Evolutionary conservation across 2,888 invertebrate genomes (phyloP), one percentile per base, ranked within the genome.

Genomic region (Melipona bicolor): DNA sequence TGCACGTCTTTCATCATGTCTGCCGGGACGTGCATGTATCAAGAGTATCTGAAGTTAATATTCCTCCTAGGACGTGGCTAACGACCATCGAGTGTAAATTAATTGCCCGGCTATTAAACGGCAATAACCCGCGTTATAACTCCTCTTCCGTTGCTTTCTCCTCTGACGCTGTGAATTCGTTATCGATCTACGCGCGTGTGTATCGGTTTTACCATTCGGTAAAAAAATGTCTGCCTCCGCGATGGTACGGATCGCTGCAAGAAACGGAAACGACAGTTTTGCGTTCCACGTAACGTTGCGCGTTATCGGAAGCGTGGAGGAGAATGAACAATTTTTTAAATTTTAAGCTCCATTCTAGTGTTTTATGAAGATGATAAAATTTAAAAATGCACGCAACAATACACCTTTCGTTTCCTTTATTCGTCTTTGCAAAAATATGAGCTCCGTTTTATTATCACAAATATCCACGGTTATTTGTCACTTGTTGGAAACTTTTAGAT

Each of bases 1-100:
- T 90, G 90, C 88, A 68, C 86, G 88, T 90, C 89, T 90, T 90
- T 90, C 90, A 88, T 89, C 89, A 88, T 86, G 85, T 88, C 88
- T 79, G 80, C 59, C 85, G 79, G 81, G 86, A 85, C 86, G 88
- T 79, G 88, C 80, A 86, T 78, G 88, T 83, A 90, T 89, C 89
- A 87, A 85, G 86, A 90, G 84, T 87, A 80, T 80, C 80, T 79
- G 85, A 88, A 90, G 87, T 91, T 88, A 90, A 92, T 91, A 91
- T 89, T 89, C 87, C 88, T 71, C 81, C 77, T 83, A 81, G 79
- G 83, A 85, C 84, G 79, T 65, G 68, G 86, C 89, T 88, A 90
- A 90, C 88, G 86, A 88, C 87, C 85, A 84, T 85, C 74, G 83
- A 87, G 85, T 87, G 82, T 81, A 84, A 89, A 91, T 91, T 91